A percentile compares a stretch with the other conserved stretches of the same genome.
Conservation (phyloP, 2,797 vertebrate genomes). For the Amphiprion clarkii region DNA sequence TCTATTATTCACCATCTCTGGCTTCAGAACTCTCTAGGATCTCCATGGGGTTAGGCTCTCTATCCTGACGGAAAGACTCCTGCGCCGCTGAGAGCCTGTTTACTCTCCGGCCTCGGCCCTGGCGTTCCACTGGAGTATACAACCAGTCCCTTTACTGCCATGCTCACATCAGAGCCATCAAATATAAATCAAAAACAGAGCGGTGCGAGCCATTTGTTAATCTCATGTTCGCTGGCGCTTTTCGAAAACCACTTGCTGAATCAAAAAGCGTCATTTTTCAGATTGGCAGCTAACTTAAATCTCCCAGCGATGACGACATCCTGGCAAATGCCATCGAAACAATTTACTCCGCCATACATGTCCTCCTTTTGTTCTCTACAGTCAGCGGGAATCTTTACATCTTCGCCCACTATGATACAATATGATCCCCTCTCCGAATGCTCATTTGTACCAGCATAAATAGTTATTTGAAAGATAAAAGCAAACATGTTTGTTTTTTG, state of each 20-base stretch:
- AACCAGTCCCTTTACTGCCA: conserved; percentile 63
- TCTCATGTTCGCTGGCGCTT: conserved; percentile 63
- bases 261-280: conserved; percentile 43
- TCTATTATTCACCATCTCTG: conserved; percentile 89
- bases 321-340: conserved; percentile 49
- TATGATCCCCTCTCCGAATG: conserved; percentile 68
- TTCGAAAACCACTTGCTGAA: conserved; percentile 49
- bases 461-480: conserved; percentile 88
- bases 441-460: conserved; percentile 86
- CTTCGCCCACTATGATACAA: conserved; percentile 50
- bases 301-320: conserved; percentile 48
- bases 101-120: conserved; percentile 64
- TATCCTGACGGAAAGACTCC: conserved; percentile 76
- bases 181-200: conserved; percentile 77
- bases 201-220: conserved; percentile 76
- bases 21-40: conserved; percentile 86
- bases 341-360: not conserved
- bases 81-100: conserved; percentile 74
- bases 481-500: conserved; percentile 88
- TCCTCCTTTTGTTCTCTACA: conserved; percentile 59
- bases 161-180: conserved; percentile 73
- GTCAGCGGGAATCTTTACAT: conserved; percentile 56
- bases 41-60: conserved; percentile 76
- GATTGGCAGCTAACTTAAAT: conserved; percentile 40
- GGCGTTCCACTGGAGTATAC: conserved; percentile 56